phyloP scores from a whole-genome alignment of 1,140 invertebrate species.

The Anoplophora glabripennis region DNA sequence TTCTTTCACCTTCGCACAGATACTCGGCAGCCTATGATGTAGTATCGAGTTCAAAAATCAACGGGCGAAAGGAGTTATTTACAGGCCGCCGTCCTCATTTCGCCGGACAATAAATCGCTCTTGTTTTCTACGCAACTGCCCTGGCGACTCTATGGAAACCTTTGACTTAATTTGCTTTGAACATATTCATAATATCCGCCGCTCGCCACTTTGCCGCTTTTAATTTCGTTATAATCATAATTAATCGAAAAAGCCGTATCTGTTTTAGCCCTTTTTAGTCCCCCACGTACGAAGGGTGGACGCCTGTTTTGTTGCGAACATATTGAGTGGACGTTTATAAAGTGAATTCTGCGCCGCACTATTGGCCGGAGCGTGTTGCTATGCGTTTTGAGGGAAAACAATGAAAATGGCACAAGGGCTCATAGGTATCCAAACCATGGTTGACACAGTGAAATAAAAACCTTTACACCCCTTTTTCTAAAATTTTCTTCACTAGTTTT shows the following conservation, averaged over 20 bases:
- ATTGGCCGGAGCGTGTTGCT: too few relatives aligned
- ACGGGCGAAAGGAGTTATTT: background rate
- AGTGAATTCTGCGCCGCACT: too few relatives aligned
- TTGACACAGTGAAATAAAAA: too few relatives aligned
- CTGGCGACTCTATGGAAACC: conserved; percentile 10
- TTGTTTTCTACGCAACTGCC: background rate
- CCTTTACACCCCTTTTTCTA: too few relatives aligned
- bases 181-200: conserved; percentile 10
- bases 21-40: conserved; percentile 1
- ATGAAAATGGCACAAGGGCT: too few relatives aligned
- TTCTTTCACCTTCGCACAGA: too few relatives aligned
- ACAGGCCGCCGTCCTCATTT: background rate
- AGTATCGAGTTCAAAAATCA: conserved; percentile 14
- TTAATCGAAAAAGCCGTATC: conserved; percentile 17
- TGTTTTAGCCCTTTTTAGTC: conserved; percentile 2
- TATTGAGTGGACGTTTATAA: too few relatives aligned
- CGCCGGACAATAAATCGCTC: conserved; percentile 1
- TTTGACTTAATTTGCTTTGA: conserved; percentile 15
- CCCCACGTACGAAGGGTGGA: too few relatives aligned
- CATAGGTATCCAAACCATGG: too few relatives aligned
- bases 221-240: conserved; percentile 14
- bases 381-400: too few relatives aligned
- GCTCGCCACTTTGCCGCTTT: conserved; percentile 8
- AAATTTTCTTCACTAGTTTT: too few relatives aligned
- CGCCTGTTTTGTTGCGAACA: too few relatives aligned